A percentile compares a stretch with the other conserved stretches of the same genome.
Conservation (phyloP, 1,140 invertebrate species). For the Lucilia cuprina region DNA sequence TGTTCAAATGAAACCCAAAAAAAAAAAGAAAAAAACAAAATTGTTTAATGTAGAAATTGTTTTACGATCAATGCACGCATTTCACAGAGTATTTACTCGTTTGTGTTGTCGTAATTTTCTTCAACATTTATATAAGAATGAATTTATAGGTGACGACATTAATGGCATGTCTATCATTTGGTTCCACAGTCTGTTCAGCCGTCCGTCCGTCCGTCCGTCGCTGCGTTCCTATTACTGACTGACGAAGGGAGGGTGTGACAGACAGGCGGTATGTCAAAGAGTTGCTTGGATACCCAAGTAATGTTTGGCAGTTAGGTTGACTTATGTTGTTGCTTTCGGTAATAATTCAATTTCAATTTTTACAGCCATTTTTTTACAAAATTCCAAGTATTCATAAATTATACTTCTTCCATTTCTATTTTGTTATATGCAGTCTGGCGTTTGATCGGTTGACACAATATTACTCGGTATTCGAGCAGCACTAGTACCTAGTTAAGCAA, state of each 20-base stretch:
- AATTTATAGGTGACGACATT: conserved; percentile 9
- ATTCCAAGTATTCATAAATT: conserved; percentile 33
- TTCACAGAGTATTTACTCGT: not conserved
- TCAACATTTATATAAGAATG: not conserved
- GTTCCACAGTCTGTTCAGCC: not conserved
- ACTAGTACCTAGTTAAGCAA: no score
- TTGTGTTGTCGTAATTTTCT: not conserved
- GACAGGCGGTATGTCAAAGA: not conserved
- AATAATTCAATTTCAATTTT: conserved; percentile 12
- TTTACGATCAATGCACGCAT: conserved; percentile 29
- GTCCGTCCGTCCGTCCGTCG: not conserved
- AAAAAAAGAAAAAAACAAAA: not conserved
- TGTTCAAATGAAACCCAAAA: not conserved
- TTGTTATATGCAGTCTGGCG: not conserved
- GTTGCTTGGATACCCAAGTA: not conserved
- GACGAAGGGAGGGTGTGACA: not conserved
- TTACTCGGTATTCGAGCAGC: no score
- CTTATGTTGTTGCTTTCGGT: not conserved
- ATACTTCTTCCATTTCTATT: not conserved
- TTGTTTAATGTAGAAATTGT: conserved; percentile 8
- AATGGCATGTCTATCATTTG: not conserved
- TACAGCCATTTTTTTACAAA: not conserved
- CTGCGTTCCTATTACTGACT: not conserved
- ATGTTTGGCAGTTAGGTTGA: not conserved
- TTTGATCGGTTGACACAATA: not conserved